Conservation (phyloP, 1,140 invertebrate genomes). For the Drosophila paulistorum region DNA sequence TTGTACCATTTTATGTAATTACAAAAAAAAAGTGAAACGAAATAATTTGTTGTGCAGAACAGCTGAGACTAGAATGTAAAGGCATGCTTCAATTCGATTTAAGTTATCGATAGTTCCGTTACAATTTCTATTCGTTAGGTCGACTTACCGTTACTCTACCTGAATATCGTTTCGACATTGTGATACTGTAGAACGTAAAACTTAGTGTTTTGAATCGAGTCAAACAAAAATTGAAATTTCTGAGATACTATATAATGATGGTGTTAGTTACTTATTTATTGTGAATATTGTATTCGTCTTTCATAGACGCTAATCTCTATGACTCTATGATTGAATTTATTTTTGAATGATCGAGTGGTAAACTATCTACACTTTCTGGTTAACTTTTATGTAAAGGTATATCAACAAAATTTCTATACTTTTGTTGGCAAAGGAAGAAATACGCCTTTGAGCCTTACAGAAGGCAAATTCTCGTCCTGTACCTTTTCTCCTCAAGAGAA, state of each 20-base stretch:
- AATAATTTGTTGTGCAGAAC: slow-evolving; percentile 28
- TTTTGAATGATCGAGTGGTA: too few relatives aligned
- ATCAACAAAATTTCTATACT: too few relatives aligned
- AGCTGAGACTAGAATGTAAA: slow-evolving; percentile 47
- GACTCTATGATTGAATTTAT: background rate
- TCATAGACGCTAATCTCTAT: background rate
- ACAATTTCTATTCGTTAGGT: background rate
- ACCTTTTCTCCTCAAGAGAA: too few relatives aligned
- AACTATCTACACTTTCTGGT: too few relatives aligned
- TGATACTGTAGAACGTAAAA: background rate
- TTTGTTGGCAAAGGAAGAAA: too few relatives aligned
- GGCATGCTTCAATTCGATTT: slow-evolving; percentile 19
- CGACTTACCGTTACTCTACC: background rate
- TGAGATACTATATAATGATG: too few relatives aligned
- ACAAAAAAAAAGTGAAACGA: background rate
- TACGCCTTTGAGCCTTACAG: too few relatives aligned
- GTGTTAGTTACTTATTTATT: background rate
- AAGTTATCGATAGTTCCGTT: background rate
- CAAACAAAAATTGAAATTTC: too few relatives aligned
- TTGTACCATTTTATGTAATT: slow-evolving; percentile 76
- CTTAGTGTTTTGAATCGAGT: too few relatives aligned
- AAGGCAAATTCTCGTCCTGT: too few relatives aligned
- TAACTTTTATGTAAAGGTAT: too few relatives aligned
- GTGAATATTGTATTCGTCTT: background rate
- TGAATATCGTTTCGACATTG: background rate